Evolutionary conservation across 2,888 invertebrate species (phyloP).

Genomic region (Drosophila phalerata): DNA sequence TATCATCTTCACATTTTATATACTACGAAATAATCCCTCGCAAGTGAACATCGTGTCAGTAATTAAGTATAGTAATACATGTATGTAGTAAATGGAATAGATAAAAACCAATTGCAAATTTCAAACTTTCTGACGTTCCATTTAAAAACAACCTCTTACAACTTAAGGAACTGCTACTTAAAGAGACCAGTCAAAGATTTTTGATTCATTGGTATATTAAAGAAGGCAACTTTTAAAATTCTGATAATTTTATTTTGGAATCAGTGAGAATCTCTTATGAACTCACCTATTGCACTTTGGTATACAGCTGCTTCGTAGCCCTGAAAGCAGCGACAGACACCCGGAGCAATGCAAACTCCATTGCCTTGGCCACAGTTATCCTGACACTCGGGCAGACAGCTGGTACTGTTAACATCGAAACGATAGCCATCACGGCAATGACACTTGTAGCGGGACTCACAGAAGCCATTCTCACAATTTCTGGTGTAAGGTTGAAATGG

Average conservation of each 20-base stretch:
- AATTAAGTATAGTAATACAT: too few relatives aligned
- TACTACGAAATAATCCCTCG: too few relatives aligned
- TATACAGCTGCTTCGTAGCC: conserved; percentile 86
- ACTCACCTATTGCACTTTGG: conserved; percentile 83
- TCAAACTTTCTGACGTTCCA: too few relatives aligned
- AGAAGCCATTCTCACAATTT: conserved; percentile 86
- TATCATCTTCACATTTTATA: too few relatives aligned
- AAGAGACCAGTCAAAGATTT: too few relatives aligned
- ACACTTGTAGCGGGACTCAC: conserved; percentile 85
- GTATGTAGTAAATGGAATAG: too few relatives aligned
- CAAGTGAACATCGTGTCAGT: too few relatives aligned
- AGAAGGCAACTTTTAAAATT: not conserved
- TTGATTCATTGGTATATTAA: not conserved
- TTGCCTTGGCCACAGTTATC: conserved; percentile 85
- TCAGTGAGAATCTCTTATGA: not conserved
- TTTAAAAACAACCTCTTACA: too few relatives aligned
- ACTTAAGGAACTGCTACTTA: too few relatives aligned
- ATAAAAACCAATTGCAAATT: too few relatives aligned
- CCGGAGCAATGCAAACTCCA: conserved; percentile 88
- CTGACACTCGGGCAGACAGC: conserved; percentile 81
- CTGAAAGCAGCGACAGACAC: conserved; percentile 87
- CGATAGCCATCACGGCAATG: conserved; percentile 83
- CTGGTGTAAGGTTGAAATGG: conserved; percentile 36
- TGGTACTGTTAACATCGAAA: conserved; percentile 73
- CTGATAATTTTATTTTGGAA: not conserved